Base-by-base conservation (phyloP, 2,797 vertebrate species). In the Tapirus indicus region DNA sequence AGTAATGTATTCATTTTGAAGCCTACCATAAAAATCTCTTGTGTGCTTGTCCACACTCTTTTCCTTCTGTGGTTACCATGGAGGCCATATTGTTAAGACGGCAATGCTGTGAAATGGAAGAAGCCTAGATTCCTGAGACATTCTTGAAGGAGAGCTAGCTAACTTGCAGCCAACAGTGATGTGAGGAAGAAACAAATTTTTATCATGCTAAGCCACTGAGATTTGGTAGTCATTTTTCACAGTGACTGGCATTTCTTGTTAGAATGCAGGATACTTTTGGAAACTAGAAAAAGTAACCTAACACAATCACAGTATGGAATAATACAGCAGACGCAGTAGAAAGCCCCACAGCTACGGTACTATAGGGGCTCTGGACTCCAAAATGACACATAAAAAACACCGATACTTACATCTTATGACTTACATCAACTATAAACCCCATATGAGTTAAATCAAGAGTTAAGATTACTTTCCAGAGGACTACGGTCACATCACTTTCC, bases 241-340 rank as follows among this genome's bases (percentile, higher is more conserved):
- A 88, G 32, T 29, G 9, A 23, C 58, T 85, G 41, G 5, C 38
- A 60, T 93, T 90, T 91, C 56, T 93, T 85, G 0, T 97, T 96
- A 17, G 90, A 71, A 92, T 64, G 47, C 2, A 74, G n/a, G 2
- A 29, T 74, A 88, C 14, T 72, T 88, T 32, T 66, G 21, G 62
- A 92, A 88, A 88, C 86, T 62, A 92, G 25, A 54, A 91, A 89
- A 88, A 6, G 17, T 92, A 68, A 52, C 23, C 27, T 89, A 58
- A 32, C 84, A 62, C 52, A 32, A 64, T 56, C n/a, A 83, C 95
- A 82, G 9, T 72, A 38, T 64, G 8, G n/a, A 62, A 88, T 94
- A 82, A 69, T 83, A 82, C 52, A 16, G 21, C 41, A 93, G 16
- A 91, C 79, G 47, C 12, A 82, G 52, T 82, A 86, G 8, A 52